These are phyloP conservation scores for Asteroscopus sphinx DNA, from an alignment of 2,888 invertebrate species.

Conservation along the genomic window DNA sequence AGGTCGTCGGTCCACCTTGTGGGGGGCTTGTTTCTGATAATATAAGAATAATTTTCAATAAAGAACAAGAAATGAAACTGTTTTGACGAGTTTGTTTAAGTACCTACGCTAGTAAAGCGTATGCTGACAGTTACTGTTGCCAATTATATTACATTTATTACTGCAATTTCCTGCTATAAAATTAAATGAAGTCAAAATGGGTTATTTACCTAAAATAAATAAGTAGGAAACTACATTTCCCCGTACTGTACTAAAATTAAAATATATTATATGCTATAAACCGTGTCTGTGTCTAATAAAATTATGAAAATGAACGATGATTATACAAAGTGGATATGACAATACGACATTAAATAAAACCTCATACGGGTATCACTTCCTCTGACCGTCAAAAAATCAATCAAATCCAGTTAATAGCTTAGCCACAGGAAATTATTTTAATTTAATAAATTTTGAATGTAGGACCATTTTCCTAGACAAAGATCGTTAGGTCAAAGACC, in stretches of 20 bases:
- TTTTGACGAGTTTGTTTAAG: background rate
- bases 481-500: too few species aligned
- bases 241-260: constrained; percentile 9
- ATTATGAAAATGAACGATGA: constrained; percentile 7
- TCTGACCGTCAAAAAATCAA: too few species aligned
- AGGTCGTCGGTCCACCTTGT: too few species aligned
- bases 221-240: constrained; percentile 1
- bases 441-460: too few species aligned
- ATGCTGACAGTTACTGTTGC: background rate
- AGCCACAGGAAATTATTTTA: too few species aligned
- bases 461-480: too few species aligned
- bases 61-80: constrained; percentile 10
- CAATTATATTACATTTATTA: constrained; percentile 5
- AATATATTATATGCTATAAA: constrained; percentile 16
- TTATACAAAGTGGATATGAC: too few species aligned
- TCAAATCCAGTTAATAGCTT: too few species aligned
- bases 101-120: too few species aligned
- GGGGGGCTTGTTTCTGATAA: too few species aligned
- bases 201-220: background rate
- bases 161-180: constrained; percentile 19
- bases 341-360: too few species aligned
- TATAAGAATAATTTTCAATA: too few species aligned
- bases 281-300: constrained; percentile 30
- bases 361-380: background rate
- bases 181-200: constrained; percentile 6